Conservation (phyloP, 2,113 vertebrate species). For the Enhydra lutris region DNA sequence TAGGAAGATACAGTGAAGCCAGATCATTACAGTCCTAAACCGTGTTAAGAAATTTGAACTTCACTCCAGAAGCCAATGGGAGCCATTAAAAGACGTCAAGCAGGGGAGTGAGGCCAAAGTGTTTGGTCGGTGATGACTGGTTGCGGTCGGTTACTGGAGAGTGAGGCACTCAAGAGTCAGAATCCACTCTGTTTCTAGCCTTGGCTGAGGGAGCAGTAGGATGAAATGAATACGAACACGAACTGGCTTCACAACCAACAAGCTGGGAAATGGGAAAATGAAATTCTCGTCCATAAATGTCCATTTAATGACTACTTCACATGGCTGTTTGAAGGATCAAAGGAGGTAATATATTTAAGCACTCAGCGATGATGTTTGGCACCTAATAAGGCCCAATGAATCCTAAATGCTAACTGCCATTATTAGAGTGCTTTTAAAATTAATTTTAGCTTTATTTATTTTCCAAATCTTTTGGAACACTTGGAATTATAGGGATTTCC, state of each 20-base stretch:
- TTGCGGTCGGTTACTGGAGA: not conserved
- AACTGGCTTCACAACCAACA: not conserved
- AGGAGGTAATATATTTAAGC: not conserved
- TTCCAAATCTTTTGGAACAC: not conserved
- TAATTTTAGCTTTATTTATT: slow-evolving; percentile 31
- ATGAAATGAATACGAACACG: not conserved
- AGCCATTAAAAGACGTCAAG: not conserved
- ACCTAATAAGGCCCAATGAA: not conserved
- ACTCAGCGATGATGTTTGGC: not conserved
- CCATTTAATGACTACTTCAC: not conserved
- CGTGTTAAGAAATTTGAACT: not conserved
- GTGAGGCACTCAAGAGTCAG: not conserved
- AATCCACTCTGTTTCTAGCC: not conserved
- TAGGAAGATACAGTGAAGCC: not conserved
- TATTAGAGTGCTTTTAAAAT: not conserved
- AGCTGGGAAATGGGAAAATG: not conserved
- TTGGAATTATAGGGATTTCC: not conserved
- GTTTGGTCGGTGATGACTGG: not conserved
- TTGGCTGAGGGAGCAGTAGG: not conserved
- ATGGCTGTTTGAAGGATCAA: not conserved
- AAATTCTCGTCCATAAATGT: not conserved
- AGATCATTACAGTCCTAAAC: not conserved
- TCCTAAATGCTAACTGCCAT: not conserved
- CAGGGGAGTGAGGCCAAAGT: not conserved
- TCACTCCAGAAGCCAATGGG: not conserved